These are phyloP conservation scores for Salvator merianae DNA, from an alignment of 2,113 vertebrate genomes.

Conservation along the genomic window DNA sequence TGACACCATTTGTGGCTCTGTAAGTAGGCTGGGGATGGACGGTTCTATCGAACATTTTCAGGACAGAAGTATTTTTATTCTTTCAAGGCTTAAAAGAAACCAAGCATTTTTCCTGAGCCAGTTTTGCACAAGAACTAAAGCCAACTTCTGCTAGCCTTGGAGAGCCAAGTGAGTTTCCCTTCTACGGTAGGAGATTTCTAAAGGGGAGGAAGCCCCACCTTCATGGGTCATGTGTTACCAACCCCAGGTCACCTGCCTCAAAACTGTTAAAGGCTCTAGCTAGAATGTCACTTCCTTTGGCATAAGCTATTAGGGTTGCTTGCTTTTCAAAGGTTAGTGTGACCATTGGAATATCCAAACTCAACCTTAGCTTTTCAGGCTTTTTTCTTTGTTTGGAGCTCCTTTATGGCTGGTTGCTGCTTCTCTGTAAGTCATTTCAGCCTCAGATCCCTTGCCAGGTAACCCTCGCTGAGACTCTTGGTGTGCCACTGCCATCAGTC, in stretches of 20 bases:
- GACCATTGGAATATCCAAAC: too few species aligned
- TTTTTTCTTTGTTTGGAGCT: not conserved
- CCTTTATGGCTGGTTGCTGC: not conserved
- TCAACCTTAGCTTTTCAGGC: not conserved
- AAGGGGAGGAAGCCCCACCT: not conserved
- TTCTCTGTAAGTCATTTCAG: not conserved
- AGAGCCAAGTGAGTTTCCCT: not conserved
- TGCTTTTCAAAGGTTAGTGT: not conserved
- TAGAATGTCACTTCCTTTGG: not conserved
- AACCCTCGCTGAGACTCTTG: not conserved
- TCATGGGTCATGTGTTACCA: not conserved
- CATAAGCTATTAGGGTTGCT: not conserved
- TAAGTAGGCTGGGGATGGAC: not conserved
- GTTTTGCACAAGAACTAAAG: not conserved
- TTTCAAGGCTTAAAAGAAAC: not conserved
- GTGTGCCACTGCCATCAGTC: not conserved
- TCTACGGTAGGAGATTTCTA: too few species aligned
- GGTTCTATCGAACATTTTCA: not conserved
- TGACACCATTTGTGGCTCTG: not conserved
- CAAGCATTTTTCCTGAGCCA: not conserved
- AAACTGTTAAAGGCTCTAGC: too few species aligned
- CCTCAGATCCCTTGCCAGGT: not conserved
- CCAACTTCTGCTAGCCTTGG: too few species aligned
- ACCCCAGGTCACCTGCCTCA: too few species aligned
- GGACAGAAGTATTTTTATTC: not conserved